Conservation (phyloP, 2,888 invertebrate species). For the Poecilus cupreus region DNA sequence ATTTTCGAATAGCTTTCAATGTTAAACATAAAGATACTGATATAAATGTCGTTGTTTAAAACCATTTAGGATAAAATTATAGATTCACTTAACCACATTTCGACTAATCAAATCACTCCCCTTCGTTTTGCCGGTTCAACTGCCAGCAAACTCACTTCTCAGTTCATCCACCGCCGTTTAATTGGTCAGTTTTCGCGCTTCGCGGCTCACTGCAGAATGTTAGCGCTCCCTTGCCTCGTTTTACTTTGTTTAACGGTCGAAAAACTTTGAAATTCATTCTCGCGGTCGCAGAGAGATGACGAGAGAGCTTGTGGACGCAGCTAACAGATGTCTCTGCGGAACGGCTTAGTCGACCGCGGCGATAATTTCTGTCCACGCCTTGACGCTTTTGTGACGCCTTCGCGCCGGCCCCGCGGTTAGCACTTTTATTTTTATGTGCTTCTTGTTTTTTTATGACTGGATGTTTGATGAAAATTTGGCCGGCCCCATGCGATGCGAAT, state of each 20-base stretch:
- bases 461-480: neutral
- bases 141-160: neutral
- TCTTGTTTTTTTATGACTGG: neutral
- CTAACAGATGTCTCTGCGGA: constrained; percentile 32
- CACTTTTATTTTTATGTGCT: neutral
- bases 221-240: neutral
- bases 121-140: neutral
- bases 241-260: constrained; percentile 37
- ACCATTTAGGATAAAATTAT: neutral
- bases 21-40: neutral
- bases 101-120: constrained; percentile 3
- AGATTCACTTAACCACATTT: neutral
- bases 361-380: constrained; percentile 23
- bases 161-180: constrained; percentile 4
- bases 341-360: neutral
- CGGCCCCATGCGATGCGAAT: neutral
- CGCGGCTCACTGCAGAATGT: neutral
- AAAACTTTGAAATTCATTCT: constrained; percentile 27
- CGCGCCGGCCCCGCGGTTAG: neutral
- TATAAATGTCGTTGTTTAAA: neutral
- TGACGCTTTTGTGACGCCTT: constrained; percentile 26
- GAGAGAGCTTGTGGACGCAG: neutral
- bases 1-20: too few species aligned
- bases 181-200: constrained; percentile 31
- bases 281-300: neutral